Percentiles rank a stretch among this genome's conserved stretches.
These are phyloP conservation scores for Drosophila atripex DNA, from an alignment of 2,888 invertebrate species.

Conservation along the genomic window DNA sequence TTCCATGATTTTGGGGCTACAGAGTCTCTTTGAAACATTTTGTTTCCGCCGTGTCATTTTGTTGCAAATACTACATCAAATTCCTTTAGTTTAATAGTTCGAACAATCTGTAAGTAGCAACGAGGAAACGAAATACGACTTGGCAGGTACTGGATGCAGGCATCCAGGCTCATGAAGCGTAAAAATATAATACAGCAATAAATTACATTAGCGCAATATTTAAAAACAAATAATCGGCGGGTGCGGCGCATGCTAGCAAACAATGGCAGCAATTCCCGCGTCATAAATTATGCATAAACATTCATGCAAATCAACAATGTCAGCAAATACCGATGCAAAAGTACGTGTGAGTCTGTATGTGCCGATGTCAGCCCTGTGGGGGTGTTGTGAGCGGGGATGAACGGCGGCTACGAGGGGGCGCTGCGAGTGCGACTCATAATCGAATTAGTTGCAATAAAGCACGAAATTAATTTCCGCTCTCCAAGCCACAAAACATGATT, in stretches of 20 bases:
- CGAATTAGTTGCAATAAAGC: constrained; percentile 77
- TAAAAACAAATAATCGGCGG: constrained; percentile 53
- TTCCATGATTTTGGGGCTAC: no score
- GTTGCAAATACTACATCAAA: no score
- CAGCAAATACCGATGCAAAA: constrained; percentile 5
- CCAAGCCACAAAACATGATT: constrained; percentile 51
- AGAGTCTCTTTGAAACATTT: no score
- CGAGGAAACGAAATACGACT: neutral
- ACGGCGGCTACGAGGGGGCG: neutral
- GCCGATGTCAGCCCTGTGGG: constrained; percentile 16
- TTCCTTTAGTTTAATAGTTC: neutral
- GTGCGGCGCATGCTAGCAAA: constrained; percentile 18
- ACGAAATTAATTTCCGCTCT: constrained; percentile 75
- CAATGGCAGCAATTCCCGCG: constrained; percentile 25
- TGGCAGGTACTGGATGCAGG: neutral
- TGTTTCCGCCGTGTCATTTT: no score
- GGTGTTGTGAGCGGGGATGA: neutral
- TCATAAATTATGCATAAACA: constrained; percentile 46
- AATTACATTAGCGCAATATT: constrained; percentile 58
- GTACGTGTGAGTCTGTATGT: constrained; percentile 31
- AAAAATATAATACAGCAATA: constrained; percentile 50
- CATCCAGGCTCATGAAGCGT: constrained; percentile 41
- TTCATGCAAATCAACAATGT: constrained; percentile 36
- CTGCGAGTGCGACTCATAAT: constrained; percentile 54
- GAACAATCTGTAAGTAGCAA: neutral